These are phyloP conservation scores for Lineus longissimus DNA, from an alignment of 1,140 invertebrate species.

Conservation along the genomic window DNA sequence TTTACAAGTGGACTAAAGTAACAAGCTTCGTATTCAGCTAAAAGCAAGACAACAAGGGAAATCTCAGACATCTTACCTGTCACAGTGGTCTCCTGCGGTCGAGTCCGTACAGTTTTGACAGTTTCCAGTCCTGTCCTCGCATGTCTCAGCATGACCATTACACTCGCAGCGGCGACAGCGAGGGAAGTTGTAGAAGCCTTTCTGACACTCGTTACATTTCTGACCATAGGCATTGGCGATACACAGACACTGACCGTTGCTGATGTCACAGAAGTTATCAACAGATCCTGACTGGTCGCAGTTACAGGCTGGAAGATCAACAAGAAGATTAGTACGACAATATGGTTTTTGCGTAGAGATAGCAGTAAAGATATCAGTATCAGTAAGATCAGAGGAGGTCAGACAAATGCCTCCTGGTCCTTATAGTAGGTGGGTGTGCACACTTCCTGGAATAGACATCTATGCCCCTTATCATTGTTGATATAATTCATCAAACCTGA, in stretches of 20 bases:
- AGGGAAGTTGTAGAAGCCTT: conserved; percentile 69
- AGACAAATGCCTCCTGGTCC: no score
- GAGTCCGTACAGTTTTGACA: conserved; percentile 85
- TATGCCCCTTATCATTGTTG: no score
- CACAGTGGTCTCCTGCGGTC: conserved; percentile 85
- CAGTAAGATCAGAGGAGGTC: no score
- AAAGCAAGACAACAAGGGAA: no score
- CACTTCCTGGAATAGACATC: no score
- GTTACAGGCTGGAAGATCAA: conserved; percentile 71
- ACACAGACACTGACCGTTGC: conserved; percentile 91
- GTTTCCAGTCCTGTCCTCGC: conserved; percentile 85
- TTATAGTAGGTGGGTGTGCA: no score
- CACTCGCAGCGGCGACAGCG: conserved; percentile 92
- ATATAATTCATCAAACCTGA: no score
- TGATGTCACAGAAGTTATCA: conserved; percentile 91
- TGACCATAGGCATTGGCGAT: conserved; percentile 84
- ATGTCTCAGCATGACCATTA: conserved; percentile 92
- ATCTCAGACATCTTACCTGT: conserved; percentile 60
- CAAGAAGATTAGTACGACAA: background rate
- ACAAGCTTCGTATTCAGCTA: no score
- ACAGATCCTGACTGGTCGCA: conserved; percentile 91
- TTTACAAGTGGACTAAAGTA: no score
- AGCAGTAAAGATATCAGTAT: no score
- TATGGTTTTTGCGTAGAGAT: no score
- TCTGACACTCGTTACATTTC: conserved; percentile 63